Evolutionary conservation across 2,797 vertebrate species (phyloP), one percentile per base, ranked within the genome.

Genomic region (Xerus rutilus): DNA sequence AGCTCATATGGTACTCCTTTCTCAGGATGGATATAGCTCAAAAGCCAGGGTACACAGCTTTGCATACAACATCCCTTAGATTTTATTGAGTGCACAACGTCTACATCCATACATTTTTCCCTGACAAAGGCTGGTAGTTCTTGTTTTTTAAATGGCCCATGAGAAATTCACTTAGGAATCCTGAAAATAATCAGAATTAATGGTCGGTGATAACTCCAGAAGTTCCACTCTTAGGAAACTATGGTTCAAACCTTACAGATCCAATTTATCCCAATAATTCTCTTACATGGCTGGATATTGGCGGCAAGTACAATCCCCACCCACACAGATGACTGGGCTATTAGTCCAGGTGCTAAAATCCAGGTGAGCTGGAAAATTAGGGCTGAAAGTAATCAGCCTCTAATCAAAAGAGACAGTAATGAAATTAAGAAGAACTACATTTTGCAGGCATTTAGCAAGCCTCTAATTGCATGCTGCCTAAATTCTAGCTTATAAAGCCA

Each of bases 341-440:
- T 86, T 90, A 47, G 32, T 88, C 78, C 64, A 89, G 1, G n/a
- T 7, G 0, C 59, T 64, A 32, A 94, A 86, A 94, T 59, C 73
- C 73, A 89, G 91, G 43, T 64, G 30, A 93, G 93, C 62, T 74
- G 91, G 87, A 91, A 97, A 96, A 96, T 72, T 30, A 86, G 70
- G 35, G 49, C n/a, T 95, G 95, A 97, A 97, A 93, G 69, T 95
- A 97, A 83, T 17, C 74, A 97, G 65, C 17, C n/a, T 43, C 39
- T 94, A 95, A 97, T 97, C 97, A 97, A 78, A 77, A 95, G 95
- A 62, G 78, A 97, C 72, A 89, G 87, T 96, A 97, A 97, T 97
- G 95, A 97, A 96, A 97, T 98, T 96, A 93, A 39, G 82, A 97
- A 47, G 85, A 89, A 95, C 96, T 97, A 91, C 77, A 93, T 87